Evolutionary conservation across 2,888 invertebrate genomes (phyloP).

Genomic region (Amphipyra berbera): DNA sequence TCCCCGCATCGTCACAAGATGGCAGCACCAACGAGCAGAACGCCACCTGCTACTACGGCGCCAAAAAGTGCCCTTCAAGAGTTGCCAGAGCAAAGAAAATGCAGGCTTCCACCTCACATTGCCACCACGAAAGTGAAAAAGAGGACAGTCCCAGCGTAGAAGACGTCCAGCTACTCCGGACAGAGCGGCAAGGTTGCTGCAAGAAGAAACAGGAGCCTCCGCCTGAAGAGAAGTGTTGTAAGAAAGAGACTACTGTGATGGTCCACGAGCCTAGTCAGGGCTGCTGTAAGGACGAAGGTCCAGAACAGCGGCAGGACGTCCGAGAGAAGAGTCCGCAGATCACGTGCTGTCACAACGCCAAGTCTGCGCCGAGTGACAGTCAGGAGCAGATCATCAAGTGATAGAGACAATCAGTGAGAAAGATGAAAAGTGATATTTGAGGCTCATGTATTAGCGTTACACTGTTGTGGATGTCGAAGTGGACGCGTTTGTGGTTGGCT

Average conservation of each 20-base stretch:
- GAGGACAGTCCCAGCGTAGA: conserved; percentile 81
- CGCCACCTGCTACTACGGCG: conserved; percentile 80
- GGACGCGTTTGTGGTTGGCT: conserved; percentile 25
- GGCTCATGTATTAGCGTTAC: conserved; percentile 39
- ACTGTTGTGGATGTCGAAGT: conserved; percentile 35
- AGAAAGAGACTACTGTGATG: conserved; percentile 58
- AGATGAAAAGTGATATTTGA: conserved; percentile 22
- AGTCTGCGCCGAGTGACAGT: conserved; percentile 73
- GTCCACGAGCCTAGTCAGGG: conserved; percentile 58
- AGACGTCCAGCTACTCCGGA: conserved; percentile 75
- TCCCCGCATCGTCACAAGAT: conserved; percentile 74
- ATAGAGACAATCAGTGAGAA: conserved; percentile 2
- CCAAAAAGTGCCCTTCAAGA: conserved; percentile 81
- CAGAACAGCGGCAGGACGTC: conserved; percentile 53
- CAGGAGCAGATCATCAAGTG: conserved; percentile 81
- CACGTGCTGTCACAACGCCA: conserved; percentile 77
- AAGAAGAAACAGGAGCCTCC: conserved; percentile 76
- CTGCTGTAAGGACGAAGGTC: conserved; percentile 60
- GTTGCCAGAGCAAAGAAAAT: conserved; percentile 76
- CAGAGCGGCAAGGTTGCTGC: conserved; percentile 77
- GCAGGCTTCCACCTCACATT: conserved; percentile 59
- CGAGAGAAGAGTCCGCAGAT: conserved; percentile 82
- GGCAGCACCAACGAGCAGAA: conserved; percentile 61
- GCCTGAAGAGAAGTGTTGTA: conserved; percentile 67
- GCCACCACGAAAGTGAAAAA: conserved; percentile 74